Percentiles rank a stretch among this genome's conserved stretches.
Evolutionary conservation across 2,797 vertebrate genomes (phyloP).

Genomic region (Phoebastria nigripes): DNA sequence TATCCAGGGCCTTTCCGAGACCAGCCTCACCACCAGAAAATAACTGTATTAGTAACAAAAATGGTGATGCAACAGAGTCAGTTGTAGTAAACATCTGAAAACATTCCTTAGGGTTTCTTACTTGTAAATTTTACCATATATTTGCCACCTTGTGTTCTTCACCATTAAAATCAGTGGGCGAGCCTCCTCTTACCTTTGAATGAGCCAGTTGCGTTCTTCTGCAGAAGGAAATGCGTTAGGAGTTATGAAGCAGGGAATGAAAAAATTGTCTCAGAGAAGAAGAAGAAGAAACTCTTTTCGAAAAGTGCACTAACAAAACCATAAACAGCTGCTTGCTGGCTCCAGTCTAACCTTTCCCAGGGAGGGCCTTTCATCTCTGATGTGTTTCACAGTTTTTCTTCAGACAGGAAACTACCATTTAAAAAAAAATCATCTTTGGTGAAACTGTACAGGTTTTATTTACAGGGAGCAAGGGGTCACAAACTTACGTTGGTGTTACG

Average conservation of each 20-base stretch:
- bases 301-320: neutral
- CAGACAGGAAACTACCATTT: neutral
- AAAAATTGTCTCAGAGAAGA: neutral
- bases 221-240: fast-evolving
- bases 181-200: neutral
- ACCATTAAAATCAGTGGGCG: neutral
- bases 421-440: neutral
- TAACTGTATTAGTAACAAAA: neutral
- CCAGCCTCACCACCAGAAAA: neutral
- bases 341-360: neutral
- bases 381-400: neutral
- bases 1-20: neutral
- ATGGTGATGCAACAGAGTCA: neutral
- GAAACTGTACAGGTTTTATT: neutral
- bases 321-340: neutral
- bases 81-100: neutral
- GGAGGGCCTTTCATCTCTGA: neutral
- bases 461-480: neutral
- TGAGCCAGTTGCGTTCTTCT: neutral
- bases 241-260: neutral
- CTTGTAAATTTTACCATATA: neutral
- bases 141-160: neutral
- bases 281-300: neutral
- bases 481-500: fast-evolving
- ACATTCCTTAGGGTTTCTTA: neutral